A percentile compares a stretch with the other conserved stretches of the same genome.
Conservation (phyloP, 1,140 invertebrate species). For the Drosophila yakuba region DNA sequence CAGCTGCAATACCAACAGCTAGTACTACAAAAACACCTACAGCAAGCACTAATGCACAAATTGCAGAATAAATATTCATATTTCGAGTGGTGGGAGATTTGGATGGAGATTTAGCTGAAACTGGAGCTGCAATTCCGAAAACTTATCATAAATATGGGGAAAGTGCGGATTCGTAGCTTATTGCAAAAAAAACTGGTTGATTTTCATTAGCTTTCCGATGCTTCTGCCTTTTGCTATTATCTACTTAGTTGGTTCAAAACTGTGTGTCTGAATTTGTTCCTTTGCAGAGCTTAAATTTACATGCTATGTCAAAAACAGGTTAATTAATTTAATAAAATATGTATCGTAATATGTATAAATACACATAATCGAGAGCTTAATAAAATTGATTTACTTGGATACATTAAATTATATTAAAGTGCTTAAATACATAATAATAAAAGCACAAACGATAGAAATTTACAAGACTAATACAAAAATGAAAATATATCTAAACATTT, state of each 20-base stretch:
- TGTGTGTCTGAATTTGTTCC: no score
- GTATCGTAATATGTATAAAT: no score
- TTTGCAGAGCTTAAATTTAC: background rate
- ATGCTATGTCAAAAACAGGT: no score
- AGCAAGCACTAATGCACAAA: constrained; percentile 71
- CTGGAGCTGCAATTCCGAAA: constrained; percentile 16
- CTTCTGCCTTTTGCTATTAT: background rate
- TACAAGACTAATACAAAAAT: no score
- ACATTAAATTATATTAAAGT: no score
- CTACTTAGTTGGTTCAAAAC: constrained; percentile 1
- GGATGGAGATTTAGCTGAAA: background rate
- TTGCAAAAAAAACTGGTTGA: constrained; percentile 56
- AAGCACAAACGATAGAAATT: no score
- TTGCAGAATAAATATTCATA: constrained; percentile 80
- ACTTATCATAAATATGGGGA: constrained; percentile 12
- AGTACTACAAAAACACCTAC: constrained; percentile 38
- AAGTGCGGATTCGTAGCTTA: constrained; percentile 50
- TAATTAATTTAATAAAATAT: no score
- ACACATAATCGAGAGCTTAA: no score
- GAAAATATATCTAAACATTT: no score
- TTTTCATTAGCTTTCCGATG: constrained; percentile 67
- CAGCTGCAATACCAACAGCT: constrained; percentile 33
- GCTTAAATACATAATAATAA: no score
- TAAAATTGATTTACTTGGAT: no score
- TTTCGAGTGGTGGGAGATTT: constrained; percentile 27